phyloP scores from a whole-genome alignment of 2,888 invertebrate genomes.

The Drosophila suboccidentalis region DNA sequence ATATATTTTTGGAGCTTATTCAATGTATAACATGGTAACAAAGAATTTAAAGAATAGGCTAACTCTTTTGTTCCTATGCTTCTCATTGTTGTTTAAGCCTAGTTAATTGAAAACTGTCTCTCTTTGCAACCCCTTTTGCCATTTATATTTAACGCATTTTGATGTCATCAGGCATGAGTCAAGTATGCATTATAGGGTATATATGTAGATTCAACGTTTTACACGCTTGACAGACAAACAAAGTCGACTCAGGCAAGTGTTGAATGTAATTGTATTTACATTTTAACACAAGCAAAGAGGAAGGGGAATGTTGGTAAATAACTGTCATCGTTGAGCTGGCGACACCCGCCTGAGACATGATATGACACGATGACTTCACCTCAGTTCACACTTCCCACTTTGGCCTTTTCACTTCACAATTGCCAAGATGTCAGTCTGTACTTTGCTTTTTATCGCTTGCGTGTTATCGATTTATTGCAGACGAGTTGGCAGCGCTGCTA shows the following conservation, averaged over 20 bases:
- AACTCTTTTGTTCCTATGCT: neutral
- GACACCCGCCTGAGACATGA: constrained; percentile 22
- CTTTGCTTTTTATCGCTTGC: constrained; percentile 22
- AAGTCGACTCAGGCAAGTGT: constrained; percentile 28
- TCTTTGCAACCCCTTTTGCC: neutral
- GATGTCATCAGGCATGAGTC: constrained; percentile 38
- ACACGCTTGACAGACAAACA: constrained; percentile 24
- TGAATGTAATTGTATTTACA: constrained; percentile 39
- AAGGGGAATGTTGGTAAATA: constrained; percentile 4
- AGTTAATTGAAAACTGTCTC: no score
- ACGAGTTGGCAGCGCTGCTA: constrained; percentile 28
- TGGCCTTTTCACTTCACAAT: constrained; percentile 14
- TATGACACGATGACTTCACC: constrained; percentile 26
- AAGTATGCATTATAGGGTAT: constrained; percentile 5
- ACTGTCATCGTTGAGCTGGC: constrained; percentile 26
- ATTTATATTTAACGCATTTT: constrained; percentile 12
- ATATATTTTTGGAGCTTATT: neutral
- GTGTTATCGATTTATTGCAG: constrained; percentile 43
- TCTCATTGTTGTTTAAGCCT: constrained; percentile 1
- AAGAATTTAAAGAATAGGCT: neutral
- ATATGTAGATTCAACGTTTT: constrained; percentile 6
- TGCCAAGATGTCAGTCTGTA: constrained; percentile 9
- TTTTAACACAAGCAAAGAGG: constrained; percentile 19
- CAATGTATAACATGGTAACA: neutral
- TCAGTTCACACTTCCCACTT: constrained; percentile 19